Conservation (phyloP, 1,140 invertebrate genomes). For the Zaprionus capensis region DNA sequence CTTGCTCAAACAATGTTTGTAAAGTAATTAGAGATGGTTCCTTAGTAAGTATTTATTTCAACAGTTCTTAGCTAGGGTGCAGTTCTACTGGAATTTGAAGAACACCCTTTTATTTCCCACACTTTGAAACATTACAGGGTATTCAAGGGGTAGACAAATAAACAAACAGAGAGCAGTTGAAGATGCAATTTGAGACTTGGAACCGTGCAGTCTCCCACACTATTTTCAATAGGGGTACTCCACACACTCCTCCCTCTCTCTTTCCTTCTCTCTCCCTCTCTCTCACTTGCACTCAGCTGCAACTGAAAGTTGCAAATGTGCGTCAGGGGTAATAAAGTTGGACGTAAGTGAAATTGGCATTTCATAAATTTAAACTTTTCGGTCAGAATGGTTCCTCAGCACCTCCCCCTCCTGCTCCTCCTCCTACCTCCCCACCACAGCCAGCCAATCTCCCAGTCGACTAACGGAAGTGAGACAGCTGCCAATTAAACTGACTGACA, state of each 20-base stretch:
- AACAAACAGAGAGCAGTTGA: conserved; percentile 67
- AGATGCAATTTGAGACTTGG: conserved; percentile 78
- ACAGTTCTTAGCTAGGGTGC: no score
- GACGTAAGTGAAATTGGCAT: conserved; percentile 83
- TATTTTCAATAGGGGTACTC: neutral
- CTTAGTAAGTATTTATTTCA: neutral
- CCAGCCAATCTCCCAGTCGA: neutral
- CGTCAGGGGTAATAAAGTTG: conserved; percentile 83
- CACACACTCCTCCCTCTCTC: neutral
- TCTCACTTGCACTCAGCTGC: conserved; percentile 41
- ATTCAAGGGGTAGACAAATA: conserved; percentile 52
- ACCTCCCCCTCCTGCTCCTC: neutral
- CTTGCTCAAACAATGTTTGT: no score
- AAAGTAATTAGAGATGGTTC: no score
- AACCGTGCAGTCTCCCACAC: conserved; percentile 5
- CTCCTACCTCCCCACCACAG: neutral
- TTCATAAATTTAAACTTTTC: conserved; percentile 77
- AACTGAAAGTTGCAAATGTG: conserved; percentile 83
- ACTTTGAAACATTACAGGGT: neutral
- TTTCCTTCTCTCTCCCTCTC: neutral
- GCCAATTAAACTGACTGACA: conserved; percentile 54
- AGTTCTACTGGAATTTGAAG: neutral
- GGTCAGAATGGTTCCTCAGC: neutral
- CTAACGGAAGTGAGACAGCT: conserved; percentile 36
- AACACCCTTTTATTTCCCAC: neutral